Evolutionary conservation across 1,140 invertebrate species (phyloP), one percentile per base, ranked within the genome.

Genomic region (Condylostylus longicornis): DNA sequence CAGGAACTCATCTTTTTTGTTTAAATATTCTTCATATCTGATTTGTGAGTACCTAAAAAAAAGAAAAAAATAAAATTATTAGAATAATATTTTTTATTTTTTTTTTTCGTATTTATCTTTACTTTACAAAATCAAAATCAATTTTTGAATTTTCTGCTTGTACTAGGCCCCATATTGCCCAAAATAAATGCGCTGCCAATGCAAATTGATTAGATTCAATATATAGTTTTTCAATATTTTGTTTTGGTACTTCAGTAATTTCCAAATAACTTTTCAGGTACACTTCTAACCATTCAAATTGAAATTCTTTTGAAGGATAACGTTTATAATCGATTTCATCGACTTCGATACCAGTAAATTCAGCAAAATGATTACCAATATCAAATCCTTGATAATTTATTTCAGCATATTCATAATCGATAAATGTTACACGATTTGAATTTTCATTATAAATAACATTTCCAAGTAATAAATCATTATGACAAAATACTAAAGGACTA

Each of bases 361-460:
- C 94, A 51, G 81, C 79, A 69, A 98, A 98, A 69, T 98, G 93
- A 70, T 98, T 96, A 12, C 80, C 94, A 59, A 98, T 93, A 65
- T 98, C 95, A 64, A 75, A 98, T 2, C 88, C 82, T 63, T 93
- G 86, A 66, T 87, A 94, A 65, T 98, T 98, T 49, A 79, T 79
- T 40, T 73, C 80, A 6, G 85, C 83, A 66, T 98, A 98, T 62
- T 98, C 95, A 64, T 88, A 98, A 64, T 98, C 95, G 50, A 98
- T 98, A 58, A 98, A 98, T 15, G 76, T 77, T 4, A 97, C 76
- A 45, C 67, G 67, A 46, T 74, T 68, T 50, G 73, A 69, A 40
- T 72, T 66, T 52, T 77, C 60, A 50, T 86, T 75, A 52, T 82
- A 82, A 35, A 98, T 76, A 38, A 98, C 77, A 66, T 99, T 99